Evolutionary conservation across 2,113 vertebrate genomes (phyloP).

Genomic region (Gobiocypris rarus): DNA sequence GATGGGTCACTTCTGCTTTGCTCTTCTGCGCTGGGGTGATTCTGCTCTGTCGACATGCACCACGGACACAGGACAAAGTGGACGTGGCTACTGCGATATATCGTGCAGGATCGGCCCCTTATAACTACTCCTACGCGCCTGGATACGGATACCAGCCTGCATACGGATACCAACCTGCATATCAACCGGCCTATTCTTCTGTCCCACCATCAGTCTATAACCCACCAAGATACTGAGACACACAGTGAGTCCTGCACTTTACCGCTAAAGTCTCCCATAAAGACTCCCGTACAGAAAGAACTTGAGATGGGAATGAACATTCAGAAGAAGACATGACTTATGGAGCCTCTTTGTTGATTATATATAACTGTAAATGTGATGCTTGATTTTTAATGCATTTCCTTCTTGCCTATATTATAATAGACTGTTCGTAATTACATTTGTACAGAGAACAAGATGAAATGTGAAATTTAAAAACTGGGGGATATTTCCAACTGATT

Average conservation of each 20-base stretch:
- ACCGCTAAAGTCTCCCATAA: background rate
- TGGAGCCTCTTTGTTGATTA: background rate
- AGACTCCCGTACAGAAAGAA: background rate
- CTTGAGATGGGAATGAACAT: background rate
- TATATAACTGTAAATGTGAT: background rate
- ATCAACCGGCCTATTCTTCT: constrained; percentile 53
- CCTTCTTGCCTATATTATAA: background rate
- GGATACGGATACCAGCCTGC: constrained; percentile 44
- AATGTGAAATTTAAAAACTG: background rate
- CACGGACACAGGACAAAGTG: constrained; percentile 65
- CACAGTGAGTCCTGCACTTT: constrained; percentile 21
- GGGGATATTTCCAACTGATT: constrained; percentile 14
- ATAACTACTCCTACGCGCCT: constrained; percentile 63
- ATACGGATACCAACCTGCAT: constrained; percentile 51
- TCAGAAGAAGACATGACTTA: background rate
- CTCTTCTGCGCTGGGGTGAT: constrained; percentile 79
- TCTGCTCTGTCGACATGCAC: constrained; percentile 78
- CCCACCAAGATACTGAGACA: constrained; percentile 63
- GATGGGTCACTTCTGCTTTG: constrained; percentile 76
- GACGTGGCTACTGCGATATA: constrained; percentile 53
- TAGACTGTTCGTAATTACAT: background rate
- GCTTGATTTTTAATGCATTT: background rate
- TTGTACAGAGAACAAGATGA: background rate
- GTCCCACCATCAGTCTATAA: constrained; percentile 62
- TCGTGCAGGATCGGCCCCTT: constrained; percentile 13